Conservation (phyloP, 2,113 vertebrate genomes). For the Ciconia maguari region DNA sequence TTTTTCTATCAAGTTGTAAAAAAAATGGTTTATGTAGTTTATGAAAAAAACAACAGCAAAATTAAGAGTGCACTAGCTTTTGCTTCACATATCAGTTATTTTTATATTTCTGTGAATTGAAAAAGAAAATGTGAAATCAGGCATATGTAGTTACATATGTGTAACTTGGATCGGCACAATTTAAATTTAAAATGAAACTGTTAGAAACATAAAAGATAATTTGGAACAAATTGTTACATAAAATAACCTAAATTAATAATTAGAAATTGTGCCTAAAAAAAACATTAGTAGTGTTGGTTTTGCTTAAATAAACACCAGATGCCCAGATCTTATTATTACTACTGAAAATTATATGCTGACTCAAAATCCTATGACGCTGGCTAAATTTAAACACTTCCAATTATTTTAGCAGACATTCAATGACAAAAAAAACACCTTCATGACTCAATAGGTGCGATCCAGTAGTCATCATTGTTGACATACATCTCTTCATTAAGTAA, state of each 20-base stretch:
- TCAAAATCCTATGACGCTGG: neutral
- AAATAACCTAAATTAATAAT: slow-evolving; percentile 25
- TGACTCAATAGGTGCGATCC: neutral
- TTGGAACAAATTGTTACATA: neutral
- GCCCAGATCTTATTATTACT: neutral
- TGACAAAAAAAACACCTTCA: neutral
- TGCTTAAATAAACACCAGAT: neutral
- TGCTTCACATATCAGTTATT: neutral
- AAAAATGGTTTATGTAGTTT: neutral
- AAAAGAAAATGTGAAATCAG: neutral
- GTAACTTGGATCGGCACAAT: neutral
- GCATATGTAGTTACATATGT: neutral
- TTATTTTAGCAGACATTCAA: neutral
- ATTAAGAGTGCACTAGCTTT: neutral
- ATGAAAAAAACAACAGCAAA: neutral
- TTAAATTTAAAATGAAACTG: neutral
- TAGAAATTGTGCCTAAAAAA: neutral
- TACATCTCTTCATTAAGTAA: neutral
- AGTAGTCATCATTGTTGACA: neutral
- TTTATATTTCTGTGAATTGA: neutral
- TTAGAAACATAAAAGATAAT: neutral
- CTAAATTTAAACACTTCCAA: neutral
- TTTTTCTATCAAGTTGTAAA: neutral
- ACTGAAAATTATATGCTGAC: neutral
- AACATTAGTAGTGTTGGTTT: neutral